Percentiles rank a stretch among this genome's conserved stretches.
These are phyloP conservation scores for Polia nebulosa DNA, from an alignment of 2,888 invertebrate genomes.

Conservation along the genomic window DNA sequence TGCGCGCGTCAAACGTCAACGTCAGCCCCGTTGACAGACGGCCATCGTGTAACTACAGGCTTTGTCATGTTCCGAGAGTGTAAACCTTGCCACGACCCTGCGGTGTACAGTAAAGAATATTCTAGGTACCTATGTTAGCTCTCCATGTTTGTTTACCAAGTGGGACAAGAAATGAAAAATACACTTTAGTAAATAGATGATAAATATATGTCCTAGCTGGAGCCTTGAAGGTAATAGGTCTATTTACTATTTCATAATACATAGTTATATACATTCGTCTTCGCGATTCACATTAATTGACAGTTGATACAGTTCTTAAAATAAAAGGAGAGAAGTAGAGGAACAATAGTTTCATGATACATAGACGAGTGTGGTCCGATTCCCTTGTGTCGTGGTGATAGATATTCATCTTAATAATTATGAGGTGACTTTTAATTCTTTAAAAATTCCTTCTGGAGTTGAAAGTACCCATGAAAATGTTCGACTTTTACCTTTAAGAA, in stretches of 20 bases:
- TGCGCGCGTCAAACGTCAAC: no score
- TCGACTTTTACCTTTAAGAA: no score
- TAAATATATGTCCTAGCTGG: slow-evolving; percentile 7
- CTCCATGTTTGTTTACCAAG: slow-evolving; percentile 12
- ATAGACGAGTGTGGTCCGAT: slow-evolving; percentile 21
- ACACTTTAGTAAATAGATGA: slow-evolving; percentile 1
- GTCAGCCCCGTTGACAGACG: no score
- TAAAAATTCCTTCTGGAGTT: no score
- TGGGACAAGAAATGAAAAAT: neutral
- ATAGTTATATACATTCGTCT: slow-evolving; percentile 43
- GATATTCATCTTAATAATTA: neutral
- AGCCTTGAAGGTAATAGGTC: neutral
- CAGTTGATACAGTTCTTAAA: slow-evolving; percentile 39
- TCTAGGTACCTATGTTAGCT: no score
- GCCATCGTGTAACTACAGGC: no score
- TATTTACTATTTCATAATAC: slow-evolving; percentile 28
- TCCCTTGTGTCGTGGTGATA: neutral
- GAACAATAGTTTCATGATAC: slow-evolving; percentile 57
- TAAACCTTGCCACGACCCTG: no score
- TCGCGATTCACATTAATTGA: slow-evolving; percentile 14
- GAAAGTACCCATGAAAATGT: no score
- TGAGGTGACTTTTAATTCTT: no score
- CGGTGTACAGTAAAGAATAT: no score
- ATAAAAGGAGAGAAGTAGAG: slow-evolving; percentile 44
- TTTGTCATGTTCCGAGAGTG: no score